These are phyloP conservation scores for Gymnothorax reevesii DNA, from an alignment of 2,797 vertebrate genomes.

Conservation along the genomic window DNA sequence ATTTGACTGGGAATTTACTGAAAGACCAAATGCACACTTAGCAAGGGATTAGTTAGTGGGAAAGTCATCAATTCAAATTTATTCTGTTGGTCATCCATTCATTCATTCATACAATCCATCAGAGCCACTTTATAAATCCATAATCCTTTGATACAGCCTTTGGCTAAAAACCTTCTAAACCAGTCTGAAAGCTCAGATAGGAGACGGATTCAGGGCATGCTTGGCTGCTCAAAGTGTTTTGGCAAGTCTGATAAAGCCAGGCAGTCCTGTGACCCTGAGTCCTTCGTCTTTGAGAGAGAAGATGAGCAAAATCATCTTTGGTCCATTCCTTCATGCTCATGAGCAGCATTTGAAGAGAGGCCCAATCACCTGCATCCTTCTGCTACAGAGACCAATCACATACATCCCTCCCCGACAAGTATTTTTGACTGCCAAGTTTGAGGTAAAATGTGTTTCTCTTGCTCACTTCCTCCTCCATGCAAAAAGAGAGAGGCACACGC, in stretches of 20 bases:
- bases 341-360: neutral
- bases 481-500: neutral
- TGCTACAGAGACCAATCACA: neutral
- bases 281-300: neutral
- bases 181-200: neutral
- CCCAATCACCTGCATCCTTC: neutral
- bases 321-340: neutral
- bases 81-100: neutral
- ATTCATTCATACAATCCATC: neutral
- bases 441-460: neutral
- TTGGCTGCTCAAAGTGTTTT: neutral
- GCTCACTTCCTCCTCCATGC: neutral
- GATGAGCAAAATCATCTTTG: neutral
- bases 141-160: neutral
- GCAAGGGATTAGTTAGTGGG: neutral
- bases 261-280: neutral
- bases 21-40: neutral
- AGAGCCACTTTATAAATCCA: neutral
- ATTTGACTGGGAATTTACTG: neutral
- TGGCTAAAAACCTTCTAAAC: neutral
- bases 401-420: neutral
- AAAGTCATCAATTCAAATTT: neutral
- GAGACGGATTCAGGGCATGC: neutral
- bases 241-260: neutral
- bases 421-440: neutral